These are phyloP conservation scores for Apocrypta bakeri DNA, from an alignment of 1,140 invertebrate species.

Conservation along the genomic window DNA sequence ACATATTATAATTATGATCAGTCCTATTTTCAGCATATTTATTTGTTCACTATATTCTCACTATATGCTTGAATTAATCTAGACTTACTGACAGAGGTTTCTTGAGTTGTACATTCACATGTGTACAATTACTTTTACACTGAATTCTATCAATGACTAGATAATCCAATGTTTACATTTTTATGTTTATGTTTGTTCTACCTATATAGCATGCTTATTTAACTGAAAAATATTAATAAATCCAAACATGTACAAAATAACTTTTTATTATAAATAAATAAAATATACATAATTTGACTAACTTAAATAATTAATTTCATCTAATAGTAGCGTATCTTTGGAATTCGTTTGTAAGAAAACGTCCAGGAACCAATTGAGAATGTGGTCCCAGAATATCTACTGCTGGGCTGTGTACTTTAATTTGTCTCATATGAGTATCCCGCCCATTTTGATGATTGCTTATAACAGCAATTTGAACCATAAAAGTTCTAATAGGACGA, in stretches of 20 bases:
- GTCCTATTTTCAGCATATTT: not conserved
- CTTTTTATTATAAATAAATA: slow-evolving; percentile 25
- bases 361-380: slow-evolving; percentile 82
- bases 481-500: slow-evolving; percentile 92
- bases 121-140: not conserved
- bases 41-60: slow-evolving; percentile 1
- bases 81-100: not conserved
- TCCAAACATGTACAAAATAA: not conserved
- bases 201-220: not conserved
- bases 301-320: slow-evolving; percentile 66
- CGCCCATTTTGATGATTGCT: slow-evolving; percentile 99
- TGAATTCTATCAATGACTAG: not conserved
- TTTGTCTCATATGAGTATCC: slow-evolving; percentile 98
- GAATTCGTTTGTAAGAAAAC: slow-evolving; percentile 88
- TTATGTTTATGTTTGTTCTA: not conserved
- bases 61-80: not conserved
- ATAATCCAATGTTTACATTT: slow-evolving; percentile 54
- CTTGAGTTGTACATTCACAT: not conserved
- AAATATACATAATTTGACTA: slow-evolving; percentile 36
- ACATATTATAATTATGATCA: slow-evolving; percentile 49
- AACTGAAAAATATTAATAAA: not conserved
- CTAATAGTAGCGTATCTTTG: slow-evolving; percentile 86
- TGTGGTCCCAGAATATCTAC: slow-evolving; percentile 82
- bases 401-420: slow-evolving; percentile 95
- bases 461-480: slow-evolving; percentile 97